Percentiles rank a stretch among this genome's conserved stretches.
phyloP scores from a whole-genome alignment of 2,113 vertebrate species.

The Psophia crepitans region DNA sequence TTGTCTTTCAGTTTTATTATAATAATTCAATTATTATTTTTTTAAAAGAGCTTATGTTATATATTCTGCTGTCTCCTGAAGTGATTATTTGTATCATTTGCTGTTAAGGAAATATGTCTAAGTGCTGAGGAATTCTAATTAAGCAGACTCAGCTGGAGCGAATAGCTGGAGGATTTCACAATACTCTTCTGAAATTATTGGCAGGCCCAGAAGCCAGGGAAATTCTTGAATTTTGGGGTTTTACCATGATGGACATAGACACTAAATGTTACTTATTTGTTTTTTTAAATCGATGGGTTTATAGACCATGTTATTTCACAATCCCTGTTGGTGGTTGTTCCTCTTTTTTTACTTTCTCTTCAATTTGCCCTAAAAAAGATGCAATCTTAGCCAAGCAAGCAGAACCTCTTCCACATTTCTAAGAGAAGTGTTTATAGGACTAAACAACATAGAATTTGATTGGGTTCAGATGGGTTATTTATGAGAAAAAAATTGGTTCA shows the following conservation, averaged over 20 bases:
- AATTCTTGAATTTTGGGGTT: background rate
- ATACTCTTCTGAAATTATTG: background rate
- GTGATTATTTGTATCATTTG: slow-evolving; percentile 60
- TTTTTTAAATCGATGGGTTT: slow-evolving; percentile 38
- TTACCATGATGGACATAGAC: background rate
- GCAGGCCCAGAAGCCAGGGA: background rate
- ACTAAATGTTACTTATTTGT: slow-evolving; percentile 8
- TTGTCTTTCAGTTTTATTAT: background rate
- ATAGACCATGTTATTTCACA: slow-evolving; percentile 18
- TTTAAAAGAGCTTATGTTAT: background rate
- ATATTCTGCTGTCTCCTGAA: background rate
- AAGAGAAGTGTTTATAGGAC: background rate
- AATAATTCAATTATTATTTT: background rate
- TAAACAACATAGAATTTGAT: background rate
- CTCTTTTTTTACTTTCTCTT: slow-evolving; percentile 47
- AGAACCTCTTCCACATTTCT: background rate
- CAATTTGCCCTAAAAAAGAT: background rate
- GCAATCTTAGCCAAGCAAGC: background rate
- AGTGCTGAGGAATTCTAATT: slow-evolving; percentile 75
- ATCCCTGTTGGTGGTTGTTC: background rate
- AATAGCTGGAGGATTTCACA: slow-evolving; percentile 40
- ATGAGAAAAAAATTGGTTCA: background rate
- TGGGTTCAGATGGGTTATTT: background rate
- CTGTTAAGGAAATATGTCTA: slow-evolving; percentile 73
- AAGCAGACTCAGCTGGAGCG: slow-evolving; percentile 66